Conservation (phyloP, 2,888 invertebrate species). For the Orthosia cruda region DNA sequence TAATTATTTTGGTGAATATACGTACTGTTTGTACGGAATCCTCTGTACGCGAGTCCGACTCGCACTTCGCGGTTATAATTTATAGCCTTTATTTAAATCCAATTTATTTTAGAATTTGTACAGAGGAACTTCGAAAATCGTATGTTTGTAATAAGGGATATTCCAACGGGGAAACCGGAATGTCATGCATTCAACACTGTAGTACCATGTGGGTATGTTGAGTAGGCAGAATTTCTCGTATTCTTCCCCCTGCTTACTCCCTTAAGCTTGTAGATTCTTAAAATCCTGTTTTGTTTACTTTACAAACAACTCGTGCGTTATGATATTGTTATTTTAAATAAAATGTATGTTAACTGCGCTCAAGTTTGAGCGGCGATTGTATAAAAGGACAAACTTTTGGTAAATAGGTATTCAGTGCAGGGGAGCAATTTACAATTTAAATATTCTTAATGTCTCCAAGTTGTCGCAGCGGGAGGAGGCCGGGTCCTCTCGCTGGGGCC, state of each 20-base stretch:
- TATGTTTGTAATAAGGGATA: constrained; percentile 35
- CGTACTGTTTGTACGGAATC: too few species aligned
- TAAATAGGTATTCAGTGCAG: constrained; percentile 91
- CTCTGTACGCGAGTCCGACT: too few species aligned
- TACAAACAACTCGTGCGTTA: constrained; percentile 51
- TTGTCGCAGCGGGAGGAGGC: constrained; percentile 80
- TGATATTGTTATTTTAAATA: constrained; percentile 64
- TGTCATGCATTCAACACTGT: constrained; percentile 38
- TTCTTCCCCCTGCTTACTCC: constrained; percentile 17
- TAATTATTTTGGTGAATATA: too few species aligned
- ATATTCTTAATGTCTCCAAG: constrained; percentile 91
- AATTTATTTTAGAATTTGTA: constrained; percentile 2
- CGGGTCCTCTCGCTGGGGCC: constrained; percentile 61
- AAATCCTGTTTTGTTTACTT: constrained; percentile 57
- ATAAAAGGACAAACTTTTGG: constrained; percentile 84
- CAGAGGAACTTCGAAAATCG: constrained; percentile 17
- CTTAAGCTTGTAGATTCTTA: constrained; percentile 56
- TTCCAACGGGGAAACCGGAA: constrained; percentile 29
- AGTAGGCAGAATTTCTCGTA: constrained; percentile 11
- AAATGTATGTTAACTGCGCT: constrained; percentile 69
- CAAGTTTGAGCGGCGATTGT: constrained; percentile 74
- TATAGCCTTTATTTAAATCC: too few species aligned
- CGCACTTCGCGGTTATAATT: too few species aligned
- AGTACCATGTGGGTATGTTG: neutral
- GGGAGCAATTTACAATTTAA: constrained; percentile 91